Evolutionary conservation across 92 coral and sea anemone genomes (phyloP).

Genomic region (Epizoanthus scotinus): DNA sequence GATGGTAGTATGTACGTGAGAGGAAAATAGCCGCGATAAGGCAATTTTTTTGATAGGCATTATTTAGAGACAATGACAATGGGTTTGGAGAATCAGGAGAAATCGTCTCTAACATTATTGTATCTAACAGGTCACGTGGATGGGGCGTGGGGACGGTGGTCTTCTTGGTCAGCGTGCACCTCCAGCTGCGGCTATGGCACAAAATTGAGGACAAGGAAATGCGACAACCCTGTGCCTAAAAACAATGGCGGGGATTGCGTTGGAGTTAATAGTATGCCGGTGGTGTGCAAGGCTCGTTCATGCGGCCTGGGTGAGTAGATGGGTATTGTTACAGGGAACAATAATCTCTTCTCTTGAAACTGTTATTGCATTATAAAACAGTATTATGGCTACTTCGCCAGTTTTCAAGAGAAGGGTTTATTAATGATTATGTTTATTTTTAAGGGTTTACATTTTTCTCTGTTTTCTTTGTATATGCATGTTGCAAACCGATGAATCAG

Average conservation of each 20-base stretch:
- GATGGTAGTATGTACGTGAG: no score
- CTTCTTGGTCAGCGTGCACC: slow-evolving; percentile 81
- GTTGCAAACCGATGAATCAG: no score
- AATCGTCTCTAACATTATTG: no score
- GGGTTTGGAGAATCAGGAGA: no score
- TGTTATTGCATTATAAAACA: not conserved
- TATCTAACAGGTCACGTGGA: slow-evolving; percentile 67
- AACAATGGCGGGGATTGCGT: slow-evolving; percentile 69
- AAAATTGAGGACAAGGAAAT: slow-evolving; percentile 63
- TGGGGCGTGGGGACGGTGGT: slow-evolving; percentile 99
- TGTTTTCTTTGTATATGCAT: not conserved
- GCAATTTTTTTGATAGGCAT: no score
- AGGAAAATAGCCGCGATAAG: no score
- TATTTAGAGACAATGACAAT: no score
- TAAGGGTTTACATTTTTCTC: no score
- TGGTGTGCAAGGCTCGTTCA: slow-evolving; percentile 62
- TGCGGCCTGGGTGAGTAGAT: slow-evolving; percentile 77
- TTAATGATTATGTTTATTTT: not conserved
- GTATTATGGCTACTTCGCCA: no score
- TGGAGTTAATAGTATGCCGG: slow-evolving; percentile 56
- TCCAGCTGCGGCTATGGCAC: slow-evolving; percentile 77
- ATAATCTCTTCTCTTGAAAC: not conserved
- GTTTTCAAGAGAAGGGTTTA: not conserved
- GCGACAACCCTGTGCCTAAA: slow-evolving; percentile 78
- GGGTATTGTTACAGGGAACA: not conserved